A percentile compares a stretch with the other conserved stretches of the same genome.
phyloP scores from a whole-genome alignment of 2,113 vertebrate genomes.

The Desmodus rotundus region DNA sequence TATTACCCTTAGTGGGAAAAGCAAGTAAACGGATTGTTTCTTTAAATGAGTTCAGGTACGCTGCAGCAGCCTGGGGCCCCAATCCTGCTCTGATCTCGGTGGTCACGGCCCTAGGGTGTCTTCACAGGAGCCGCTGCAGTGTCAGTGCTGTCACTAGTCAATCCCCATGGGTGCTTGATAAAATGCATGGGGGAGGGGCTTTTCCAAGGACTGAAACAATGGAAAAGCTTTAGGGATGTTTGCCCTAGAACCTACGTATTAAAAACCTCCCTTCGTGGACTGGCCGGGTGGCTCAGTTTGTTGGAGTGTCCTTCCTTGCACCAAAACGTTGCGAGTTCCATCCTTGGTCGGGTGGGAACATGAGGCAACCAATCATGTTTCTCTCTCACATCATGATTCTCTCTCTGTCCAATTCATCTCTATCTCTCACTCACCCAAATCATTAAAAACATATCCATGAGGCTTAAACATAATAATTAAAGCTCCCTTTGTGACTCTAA shows the following conservation, averaged over 20 bases:
- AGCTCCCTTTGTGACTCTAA: not conserved
- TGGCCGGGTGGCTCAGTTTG: too few relatives aligned
- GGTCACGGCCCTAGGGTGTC: not conserved
- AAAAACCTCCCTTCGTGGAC: not conserved
- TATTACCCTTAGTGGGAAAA: not conserved
- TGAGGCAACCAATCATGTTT: too few relatives aligned
- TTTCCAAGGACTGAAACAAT: not conserved
- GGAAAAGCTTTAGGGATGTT: not conserved
- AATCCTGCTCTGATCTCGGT: too few relatives aligned
- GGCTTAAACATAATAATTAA: not conserved
- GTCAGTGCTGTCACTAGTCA: rapidly evolving
- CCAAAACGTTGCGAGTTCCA: too few relatives aligned
- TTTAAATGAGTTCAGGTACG: not conserved
- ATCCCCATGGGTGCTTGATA: not conserved
- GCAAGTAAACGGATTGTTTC: not conserved
- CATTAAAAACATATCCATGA: not conserved
- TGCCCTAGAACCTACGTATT: not conserved
- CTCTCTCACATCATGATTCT: too few relatives aligned
- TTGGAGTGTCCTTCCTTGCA: too few relatives aligned
- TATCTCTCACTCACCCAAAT: not conserved
- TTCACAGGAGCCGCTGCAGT: not conserved
- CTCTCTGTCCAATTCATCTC: too few relatives aligned
- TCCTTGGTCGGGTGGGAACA: too few relatives aligned
- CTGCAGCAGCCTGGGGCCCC: not conserved
- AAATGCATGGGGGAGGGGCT: not conserved